Percentiles rank a stretch among this genome's conserved stretches.
Conservation (phyloP, 2,888 invertebrate species). For the Xylota segnis region DNA sequence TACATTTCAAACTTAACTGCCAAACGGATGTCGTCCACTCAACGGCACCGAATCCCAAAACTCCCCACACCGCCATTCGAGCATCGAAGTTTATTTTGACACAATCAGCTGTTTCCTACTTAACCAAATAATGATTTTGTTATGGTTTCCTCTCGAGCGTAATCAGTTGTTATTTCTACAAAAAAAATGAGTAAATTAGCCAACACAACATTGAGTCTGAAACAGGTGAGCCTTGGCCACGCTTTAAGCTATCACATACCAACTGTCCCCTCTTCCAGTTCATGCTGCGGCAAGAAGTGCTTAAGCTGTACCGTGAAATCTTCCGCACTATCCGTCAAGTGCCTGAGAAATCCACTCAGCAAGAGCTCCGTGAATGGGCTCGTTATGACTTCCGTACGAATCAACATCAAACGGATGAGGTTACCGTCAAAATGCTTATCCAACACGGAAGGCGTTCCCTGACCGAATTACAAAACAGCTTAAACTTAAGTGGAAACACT, state of each 20-base stretch:
- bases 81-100: conserved; percentile 15
- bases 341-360: conserved; percentile 87
- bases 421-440: conserved; percentile 89
- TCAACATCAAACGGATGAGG: conserved; percentile 89
- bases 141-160: not conserved
- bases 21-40: not conserved
- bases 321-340: conserved; percentile 89
- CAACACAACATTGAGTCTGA: conserved; percentile 86
- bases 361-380: conserved; percentile 90
- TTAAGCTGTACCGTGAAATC: conserved; percentile 90
- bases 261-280: conserved; percentile 87
- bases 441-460: conserved; percentile 89
- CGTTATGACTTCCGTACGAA: conserved; percentile 90
- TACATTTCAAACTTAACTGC: not conserved
- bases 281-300: conserved; percentile 91
- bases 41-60: not conserved
- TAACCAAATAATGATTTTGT: conserved; percentile 18
- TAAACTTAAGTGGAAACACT: conserved; percentile 86
- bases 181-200: conserved; percentile 83
- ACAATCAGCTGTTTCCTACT: conserved; percentile 51
- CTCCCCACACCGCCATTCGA: conserved; percentile 28
- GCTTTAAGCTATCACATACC: not conserved
- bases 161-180: not conserved
- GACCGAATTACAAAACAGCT: conserved; percentile 88
- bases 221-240: conserved; percentile 85